phyloP scores from a whole-genome alignment of 2,113 vertebrate species.

The Phrynosoma blainvillii region DNA sequence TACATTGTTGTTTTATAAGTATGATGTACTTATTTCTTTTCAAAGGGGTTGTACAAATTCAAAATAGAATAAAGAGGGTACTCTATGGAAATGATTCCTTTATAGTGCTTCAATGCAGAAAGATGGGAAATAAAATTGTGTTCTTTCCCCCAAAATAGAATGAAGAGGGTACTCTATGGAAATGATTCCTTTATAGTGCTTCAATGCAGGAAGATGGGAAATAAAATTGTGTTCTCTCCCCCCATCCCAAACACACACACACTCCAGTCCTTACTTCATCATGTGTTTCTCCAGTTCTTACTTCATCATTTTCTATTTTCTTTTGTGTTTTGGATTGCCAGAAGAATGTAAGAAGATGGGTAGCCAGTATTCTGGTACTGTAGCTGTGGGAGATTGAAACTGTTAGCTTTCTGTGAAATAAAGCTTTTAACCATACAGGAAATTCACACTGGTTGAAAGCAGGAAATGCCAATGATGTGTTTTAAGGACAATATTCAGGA shows the following conservation, averaged over 20 bases:
- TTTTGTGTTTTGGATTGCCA: not conserved
- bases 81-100: not conserved
- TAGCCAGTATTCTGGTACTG: not conserved
- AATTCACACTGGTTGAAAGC: not conserved
- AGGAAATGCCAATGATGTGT: not conserved
- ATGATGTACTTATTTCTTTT: not conserved
- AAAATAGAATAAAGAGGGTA: not conserved
- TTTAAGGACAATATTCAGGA: not conserved
- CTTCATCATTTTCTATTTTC: not conserved
- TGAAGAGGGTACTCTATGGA: not conserved
- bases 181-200: not conserved
- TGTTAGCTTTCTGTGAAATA: not conserved
- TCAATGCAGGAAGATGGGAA: not conserved
- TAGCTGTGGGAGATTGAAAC: not conserved
- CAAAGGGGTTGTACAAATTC: not conserved
- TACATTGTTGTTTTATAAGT: not conserved
- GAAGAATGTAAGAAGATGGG: not conserved
- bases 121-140: not conserved
- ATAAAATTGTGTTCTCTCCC: not conserved
- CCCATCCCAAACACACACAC: too few relatives aligned
- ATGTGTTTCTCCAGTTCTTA: not conserved
- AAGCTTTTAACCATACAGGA: constrained; percentile 5
- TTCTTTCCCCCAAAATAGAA: too few relatives aligned
- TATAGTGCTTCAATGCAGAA: not conserved
- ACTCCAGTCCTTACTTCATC: not conserved